Base-by-base conservation (phyloP, 2,888 invertebrate species). In the Capitulum mitella region DNA sequence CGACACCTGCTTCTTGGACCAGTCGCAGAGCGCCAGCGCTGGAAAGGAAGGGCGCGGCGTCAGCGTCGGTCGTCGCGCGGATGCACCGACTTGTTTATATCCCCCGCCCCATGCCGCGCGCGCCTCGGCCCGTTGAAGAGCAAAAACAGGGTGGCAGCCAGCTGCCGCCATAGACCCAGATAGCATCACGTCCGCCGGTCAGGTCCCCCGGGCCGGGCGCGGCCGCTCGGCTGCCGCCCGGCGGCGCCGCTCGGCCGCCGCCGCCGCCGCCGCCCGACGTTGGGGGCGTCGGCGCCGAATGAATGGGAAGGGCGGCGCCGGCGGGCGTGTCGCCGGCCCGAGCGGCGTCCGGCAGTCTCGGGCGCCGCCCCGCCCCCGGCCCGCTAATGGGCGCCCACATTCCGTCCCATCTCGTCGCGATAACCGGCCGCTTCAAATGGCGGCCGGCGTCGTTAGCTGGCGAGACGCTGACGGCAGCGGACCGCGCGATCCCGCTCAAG, bases 1-100 rank as follows among this genome's bases (percentile, higher is more conserved):
- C n/a, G 82, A 82, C 78, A 83, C 82, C 78, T 85, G 85, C 48
- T 84, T 81, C 0, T 83, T 83, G 8, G 83, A 83, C 84, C 85
- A 85, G 80, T 85, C 85, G 78, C 85, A 84, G 46, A 86, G 83
- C 54, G 86, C 86, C 78, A 86, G 82, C 61, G 86, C 85, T 85
- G 80, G 6, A 43, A 43, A 43, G 6, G 12, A 43, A 43, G 43
- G 12, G 12, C 43, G 43, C 43, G 43, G 6, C 43, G 5, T 43
- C 43, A 12, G 43, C 12, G 43, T 5, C 5, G 43, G 43, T 12
- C 43, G 43, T 54, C 10, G 54, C 54, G n/a, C 54, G 43, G 43
- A 54, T 22, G 51, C n/a, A n/a, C 22, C n/a, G 54, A n/a, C n/a
- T 54, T 54, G 54, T 54, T 54, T 54, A 54, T 54, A n/a, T n/a